phyloP scores from a whole-genome alignment of 2,888 invertebrate genomes.

The Alloscopus bannaensis region DNA sequence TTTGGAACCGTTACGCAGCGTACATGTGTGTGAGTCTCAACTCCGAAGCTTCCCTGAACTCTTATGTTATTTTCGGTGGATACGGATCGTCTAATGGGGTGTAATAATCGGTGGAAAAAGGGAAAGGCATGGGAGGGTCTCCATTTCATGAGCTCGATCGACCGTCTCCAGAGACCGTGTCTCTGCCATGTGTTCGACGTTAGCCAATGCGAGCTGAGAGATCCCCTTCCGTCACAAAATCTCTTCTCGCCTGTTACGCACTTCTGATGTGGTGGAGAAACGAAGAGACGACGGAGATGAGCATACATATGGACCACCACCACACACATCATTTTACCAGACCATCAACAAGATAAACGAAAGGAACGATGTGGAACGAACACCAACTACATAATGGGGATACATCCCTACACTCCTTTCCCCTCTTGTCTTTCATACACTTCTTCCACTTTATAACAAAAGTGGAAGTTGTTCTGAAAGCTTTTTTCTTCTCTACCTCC shows the following conservation, averaged over 20 bases:
- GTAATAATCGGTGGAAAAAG: background rate
- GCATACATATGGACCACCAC: too few species aligned
- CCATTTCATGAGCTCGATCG: slow-evolving; percentile 26
- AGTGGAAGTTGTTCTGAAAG: too few species aligned
- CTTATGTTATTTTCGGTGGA: background rate
- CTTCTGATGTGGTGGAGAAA: too few species aligned
- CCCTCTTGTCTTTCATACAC: background rate
- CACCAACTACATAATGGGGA: slow-evolving; percentile 30
- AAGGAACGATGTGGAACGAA: slow-evolving; percentile 45
- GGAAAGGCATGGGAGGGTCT: slow-evolving; percentile 23
- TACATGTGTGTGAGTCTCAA: background rate
- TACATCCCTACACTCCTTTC: background rate
- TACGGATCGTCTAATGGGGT: slow-evolving; percentile 46
- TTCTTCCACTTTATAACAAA: too few species aligned
- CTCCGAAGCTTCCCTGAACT: slow-evolving; percentile 1
- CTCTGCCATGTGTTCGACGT: background rate
- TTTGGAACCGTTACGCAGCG: slow-evolving; percentile 6
- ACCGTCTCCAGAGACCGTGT: slow-evolving; percentile 7
- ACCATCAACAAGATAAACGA: slow-evolving; percentile 59
- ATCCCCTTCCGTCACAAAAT: background rate
- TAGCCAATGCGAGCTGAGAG: slow-evolving; percentile 9
- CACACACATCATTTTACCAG: slow-evolving; percentile 30
- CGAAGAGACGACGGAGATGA: too few species aligned
- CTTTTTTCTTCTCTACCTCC: too few species aligned
- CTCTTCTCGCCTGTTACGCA: too few species aligned